Conservation (phyloP, 2,797 vertebrate genomes). For the Tokudaia muenninki region DNA sequence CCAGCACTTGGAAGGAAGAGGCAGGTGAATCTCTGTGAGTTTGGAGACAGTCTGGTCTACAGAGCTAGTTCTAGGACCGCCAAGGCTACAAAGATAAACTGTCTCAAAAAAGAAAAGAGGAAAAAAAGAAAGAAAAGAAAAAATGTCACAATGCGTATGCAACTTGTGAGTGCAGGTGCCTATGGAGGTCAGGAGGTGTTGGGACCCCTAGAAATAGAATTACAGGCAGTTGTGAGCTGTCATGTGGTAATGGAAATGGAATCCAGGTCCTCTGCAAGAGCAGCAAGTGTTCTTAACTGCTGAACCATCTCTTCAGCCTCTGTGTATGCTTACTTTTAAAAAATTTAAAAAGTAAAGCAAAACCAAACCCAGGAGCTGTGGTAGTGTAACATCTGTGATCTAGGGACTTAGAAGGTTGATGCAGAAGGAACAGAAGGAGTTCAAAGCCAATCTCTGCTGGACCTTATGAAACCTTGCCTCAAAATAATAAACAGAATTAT, state of each 20-base stretch:
- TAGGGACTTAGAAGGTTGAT: neutral
- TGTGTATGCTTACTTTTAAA: neutral
- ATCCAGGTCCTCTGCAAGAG: neutral
- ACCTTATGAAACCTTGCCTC: neutral
- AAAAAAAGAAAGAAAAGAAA: neutral
- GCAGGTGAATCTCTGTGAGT: neutral
- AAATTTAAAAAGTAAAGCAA: neutral
- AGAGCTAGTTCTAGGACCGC: neutral
- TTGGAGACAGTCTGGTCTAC: neutral
- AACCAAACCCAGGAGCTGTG: neutral
- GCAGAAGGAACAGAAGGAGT: neutral
- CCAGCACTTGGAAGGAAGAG: neutral
- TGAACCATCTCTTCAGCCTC: neutral
- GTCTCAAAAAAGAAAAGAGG: neutral
- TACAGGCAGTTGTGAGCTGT: neutral
- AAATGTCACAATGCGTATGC: neutral
- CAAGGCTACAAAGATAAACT: neutral
- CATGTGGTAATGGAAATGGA: neutral
- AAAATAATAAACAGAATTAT: neutral
- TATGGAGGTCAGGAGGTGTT: neutral
- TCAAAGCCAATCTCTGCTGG: neutral
- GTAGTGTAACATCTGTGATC: neutral
- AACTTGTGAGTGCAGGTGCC: neutral
- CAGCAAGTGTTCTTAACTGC: neutral
- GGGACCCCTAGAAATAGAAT: neutral